Base-by-base conservation (phyloP, 2,888 invertebrate species). In the Mayetiola destructor region DNA sequence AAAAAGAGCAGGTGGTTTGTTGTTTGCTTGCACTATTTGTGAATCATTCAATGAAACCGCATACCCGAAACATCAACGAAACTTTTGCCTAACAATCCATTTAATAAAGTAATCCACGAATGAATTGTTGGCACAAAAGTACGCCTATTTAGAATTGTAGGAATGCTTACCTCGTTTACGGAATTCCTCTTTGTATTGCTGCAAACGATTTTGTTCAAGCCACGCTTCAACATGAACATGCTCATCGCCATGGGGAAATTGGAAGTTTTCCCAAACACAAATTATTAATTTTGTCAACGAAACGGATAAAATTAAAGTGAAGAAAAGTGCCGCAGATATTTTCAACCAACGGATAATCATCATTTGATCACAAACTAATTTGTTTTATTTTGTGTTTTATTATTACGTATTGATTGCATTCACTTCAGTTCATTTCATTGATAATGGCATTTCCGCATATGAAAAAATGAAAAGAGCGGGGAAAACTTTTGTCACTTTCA, bases 131-230 rank as follows among this genome's bases (percentile, higher is more conserved):
- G 21, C 40, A 40, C 20, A 3, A n/a, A n/a, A n/a, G n/a, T n/a
- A n/a, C n/a, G n/a, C n/a, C n/a, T n/a, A n/a, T n/a, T n/a, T n/a
- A n/a, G n/a, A n/a, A n/a, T n/a, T n/a, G n/a, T n/a, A n/a, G n/a
- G 16, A 35, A 37, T 21, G 75, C 80, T 76, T 71, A 88, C 88
- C 88, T 73, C 81, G 79, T 65, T 84, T 78, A 64, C 74, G 77
- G 69, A 87, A 88, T 30, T 85, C 70, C 62, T 81, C 76, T 66
- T 81, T 81, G 67, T 82, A 84, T 61, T 82, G 77, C 32, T 78
- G 76, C 60, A 88, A 76, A 62, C 83, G 80, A 67, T 84, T 85
- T 67, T 85, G 81, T 59, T 82, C 80, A 61, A 88, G 73, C 88
- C 88, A 88, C 66, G 79, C 76, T 64, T 85, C 83, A 58, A 85